Percentiles rank a stretch among this genome's conserved stretches.
Conservation (phyloP, 2,888 invertebrate species). For the Trachelus stipa region DNA sequence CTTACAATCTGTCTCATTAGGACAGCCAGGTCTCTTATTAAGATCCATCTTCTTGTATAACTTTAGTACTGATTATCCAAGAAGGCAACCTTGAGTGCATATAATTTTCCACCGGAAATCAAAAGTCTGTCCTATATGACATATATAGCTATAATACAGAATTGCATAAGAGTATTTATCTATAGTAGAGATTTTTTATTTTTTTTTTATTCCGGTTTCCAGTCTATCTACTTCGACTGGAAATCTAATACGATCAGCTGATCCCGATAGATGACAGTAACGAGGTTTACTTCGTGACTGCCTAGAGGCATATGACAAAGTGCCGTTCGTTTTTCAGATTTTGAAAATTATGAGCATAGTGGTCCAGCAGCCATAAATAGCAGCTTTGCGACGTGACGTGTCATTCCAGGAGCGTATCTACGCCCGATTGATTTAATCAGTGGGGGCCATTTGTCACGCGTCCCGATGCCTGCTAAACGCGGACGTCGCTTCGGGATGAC, state of each 20-base stretch:
- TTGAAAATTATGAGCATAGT: background rate
- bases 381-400: constrained; percentile 20
- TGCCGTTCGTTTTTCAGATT: background rate
- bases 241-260: background rate
- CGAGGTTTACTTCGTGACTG: background rate
- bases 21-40: background rate
- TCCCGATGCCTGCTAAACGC: background rate
- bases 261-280: background rate
- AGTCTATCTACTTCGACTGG: background rate
- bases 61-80: background rate
- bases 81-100: background rate
- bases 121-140: background rate
- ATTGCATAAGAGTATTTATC: background rate
- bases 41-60: background rate
- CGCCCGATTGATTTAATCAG: constrained; percentile 42
- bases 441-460: constrained; percentile 42
- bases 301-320: background rate
- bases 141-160: background rate
- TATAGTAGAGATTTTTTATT: background rate
- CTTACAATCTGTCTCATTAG: background rate
- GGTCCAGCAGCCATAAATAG: constrained; percentile 28
- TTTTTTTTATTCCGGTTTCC: background rate
- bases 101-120: background rate
- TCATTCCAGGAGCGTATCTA: constrained; percentile 26
- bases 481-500: background rate